Evolutionary conservation across 92 coral and sea anemone species (phyloP), one percentile per base, ranked within the genome.

Genomic region (Actinostola sp.): DNA sequence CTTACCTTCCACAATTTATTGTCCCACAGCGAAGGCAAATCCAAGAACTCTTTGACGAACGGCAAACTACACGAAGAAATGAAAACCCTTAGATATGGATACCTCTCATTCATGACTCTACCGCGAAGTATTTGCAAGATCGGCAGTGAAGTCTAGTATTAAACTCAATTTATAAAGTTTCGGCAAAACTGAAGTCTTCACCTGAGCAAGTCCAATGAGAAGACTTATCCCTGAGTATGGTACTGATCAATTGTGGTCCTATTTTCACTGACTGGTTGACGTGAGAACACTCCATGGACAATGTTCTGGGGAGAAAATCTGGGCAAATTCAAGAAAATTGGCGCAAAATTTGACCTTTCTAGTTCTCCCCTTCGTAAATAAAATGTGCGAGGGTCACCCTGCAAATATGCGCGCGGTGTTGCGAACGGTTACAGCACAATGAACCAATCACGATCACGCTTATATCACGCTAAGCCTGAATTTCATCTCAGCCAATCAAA

Each of bases 11-110:
- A 54, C 99, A 95, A 73, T 83, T 88, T 59, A 95, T 81, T 19
- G 66, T 63, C 26, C 97, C 97, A 70, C 99, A 95, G 30, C 89
- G 91, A 44, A 95, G 82, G 59, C 99, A 95, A 16, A 95, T 80
- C 99, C 99, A 95, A 9, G 99, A 89, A 70, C 97, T 95, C 78
- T 92, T 95, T 15, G 93, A 71, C 7, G 99, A 88, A 65, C 93
- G 90, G 70, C 99, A 95, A 54, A 79, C 99, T 95, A 66, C 36
- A 63, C 29, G n/a, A 24, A 54, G 57, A 46, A 80, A 85, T 9
- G 63, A 63, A 31, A 51, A 46, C 26, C 51, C 45, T 9, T 38
- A 30, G 35, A 31, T 29, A 68, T 51, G 11, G 26, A 41, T 70
- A 78, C 21, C 41, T 61, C 17, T 29, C 45, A 28, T 35, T 33